phyloP scores from a whole-genome alignment of 2,888 invertebrate genomes.

The Zaprionus obscuricornis region DNA sequence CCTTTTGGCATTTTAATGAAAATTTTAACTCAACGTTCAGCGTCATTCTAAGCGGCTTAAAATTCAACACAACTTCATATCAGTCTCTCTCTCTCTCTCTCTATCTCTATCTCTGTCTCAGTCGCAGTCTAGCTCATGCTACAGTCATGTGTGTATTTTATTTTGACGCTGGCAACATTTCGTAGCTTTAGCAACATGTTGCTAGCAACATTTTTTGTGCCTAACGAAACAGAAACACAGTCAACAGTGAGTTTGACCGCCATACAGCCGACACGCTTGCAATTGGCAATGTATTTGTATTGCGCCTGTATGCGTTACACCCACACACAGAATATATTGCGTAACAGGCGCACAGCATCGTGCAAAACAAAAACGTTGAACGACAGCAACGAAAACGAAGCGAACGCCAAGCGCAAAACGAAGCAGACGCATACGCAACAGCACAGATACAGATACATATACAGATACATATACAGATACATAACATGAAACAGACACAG shows the following conservation, averaged over 20 bases:
- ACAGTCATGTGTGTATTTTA: constrained; percentile 3
- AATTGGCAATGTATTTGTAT: constrained; percentile 15
- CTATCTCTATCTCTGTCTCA: not conserved
- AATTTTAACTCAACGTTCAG: constrained; percentile 46
- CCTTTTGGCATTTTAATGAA: constrained; percentile 74
- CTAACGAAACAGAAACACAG: constrained; percentile 12
- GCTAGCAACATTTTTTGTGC: constrained; percentile 37
- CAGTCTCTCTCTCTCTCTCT: not conserved
- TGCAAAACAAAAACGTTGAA: constrained; percentile 6
- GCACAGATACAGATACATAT: constrained; percentile 17
- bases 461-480: not conserved
- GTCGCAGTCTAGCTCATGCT: too few species aligned
- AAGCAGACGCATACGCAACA: constrained; percentile 28
- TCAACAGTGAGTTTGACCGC: too few species aligned
- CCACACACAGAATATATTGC: constrained; percentile 66
- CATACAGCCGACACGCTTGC: constrained; percentile 3
- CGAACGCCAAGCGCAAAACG: constrained; percentile 30
- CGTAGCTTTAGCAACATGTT: constrained; percentile 39
- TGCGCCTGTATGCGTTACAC: constrained; percentile 58
- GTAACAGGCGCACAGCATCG: constrained; percentile 72
- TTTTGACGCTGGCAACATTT: constrained; percentile 27
- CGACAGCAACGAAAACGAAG: constrained; percentile 16
- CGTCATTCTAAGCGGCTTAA: constrained; percentile 66
- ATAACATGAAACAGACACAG: constrained; percentile 5
- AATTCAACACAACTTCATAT: constrained; percentile 42